These are phyloP conservation scores for Artibeus jamaicensis DNA, from an alignment of 2,797 vertebrate genomes.

Conservation along the genomic window DNA sequence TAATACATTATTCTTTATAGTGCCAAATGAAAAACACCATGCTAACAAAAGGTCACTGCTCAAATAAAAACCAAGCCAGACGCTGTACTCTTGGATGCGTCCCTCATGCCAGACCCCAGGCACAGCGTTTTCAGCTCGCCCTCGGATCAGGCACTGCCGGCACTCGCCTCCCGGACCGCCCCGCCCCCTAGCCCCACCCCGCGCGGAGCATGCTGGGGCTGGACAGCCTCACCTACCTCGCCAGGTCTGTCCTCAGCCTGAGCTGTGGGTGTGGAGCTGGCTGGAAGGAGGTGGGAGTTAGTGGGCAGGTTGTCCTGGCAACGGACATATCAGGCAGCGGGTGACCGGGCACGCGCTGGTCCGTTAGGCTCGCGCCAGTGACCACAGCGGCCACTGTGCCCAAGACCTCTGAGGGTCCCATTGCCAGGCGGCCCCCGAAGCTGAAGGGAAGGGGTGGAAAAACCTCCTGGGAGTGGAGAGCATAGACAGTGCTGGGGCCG, in stretches of 20 bases:
- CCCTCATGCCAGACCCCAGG: not conserved
- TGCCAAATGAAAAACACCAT: not conserved
- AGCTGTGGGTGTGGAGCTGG: not conserved
- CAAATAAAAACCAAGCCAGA: not conserved
- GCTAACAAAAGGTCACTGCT: not conserved
- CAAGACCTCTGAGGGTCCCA: not conserved
- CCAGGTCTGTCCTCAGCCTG: not conserved
- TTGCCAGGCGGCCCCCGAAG: not conserved
- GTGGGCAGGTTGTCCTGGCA: not conserved
- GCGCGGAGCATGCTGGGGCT: not conserved
- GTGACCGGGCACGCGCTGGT: accelerated
- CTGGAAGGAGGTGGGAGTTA: not conserved
- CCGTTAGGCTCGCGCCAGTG: not conserved
- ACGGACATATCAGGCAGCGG: not conserved
- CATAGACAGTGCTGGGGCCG: not conserved
- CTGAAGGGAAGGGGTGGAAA: not conserved
- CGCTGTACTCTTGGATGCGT: not conserved
- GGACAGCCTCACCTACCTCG: accelerated
- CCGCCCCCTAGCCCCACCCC: not conserved
- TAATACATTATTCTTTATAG: not conserved
- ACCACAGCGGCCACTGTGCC: not conserved
- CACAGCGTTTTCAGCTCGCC: no score
- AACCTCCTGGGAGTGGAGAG: not conserved
- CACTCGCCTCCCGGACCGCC: accelerated
- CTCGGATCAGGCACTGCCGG: accelerated